These are phyloP conservation scores for Lepus townsendii DNA, from an alignment of 2,797 vertebrate genomes.

Conservation along the genomic window DNA sequence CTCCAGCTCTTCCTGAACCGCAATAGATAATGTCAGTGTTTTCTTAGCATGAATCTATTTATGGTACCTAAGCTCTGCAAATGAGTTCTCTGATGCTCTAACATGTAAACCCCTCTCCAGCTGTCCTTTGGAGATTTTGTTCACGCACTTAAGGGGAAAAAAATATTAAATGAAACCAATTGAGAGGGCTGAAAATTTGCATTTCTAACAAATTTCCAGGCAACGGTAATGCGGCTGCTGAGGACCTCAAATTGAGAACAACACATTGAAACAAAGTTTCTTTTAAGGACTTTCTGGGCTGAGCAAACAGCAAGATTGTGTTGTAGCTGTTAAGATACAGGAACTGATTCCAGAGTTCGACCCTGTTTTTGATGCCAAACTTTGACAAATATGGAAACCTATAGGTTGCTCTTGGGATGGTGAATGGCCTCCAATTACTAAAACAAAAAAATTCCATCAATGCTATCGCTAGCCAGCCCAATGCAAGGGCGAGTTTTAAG, in stretches of 20 bases:
- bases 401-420: not conserved
- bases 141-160: not conserved
- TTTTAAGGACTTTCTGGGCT: constrained; percentile 17
- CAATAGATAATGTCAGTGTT: constrained; percentile 44
- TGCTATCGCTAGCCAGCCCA: not conserved
- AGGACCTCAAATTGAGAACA: constrained; percentile 4
- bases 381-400: constrained; percentile 34
- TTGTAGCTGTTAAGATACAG: not conserved
- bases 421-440: constrained; percentile 1
- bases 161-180: not conserved
- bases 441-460: not conserved
- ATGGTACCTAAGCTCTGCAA: not conserved
- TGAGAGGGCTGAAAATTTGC: not conserved
- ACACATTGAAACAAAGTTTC: not conserved
- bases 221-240: fast-evolving
- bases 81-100: constrained; percentile 8
- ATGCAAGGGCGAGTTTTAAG: not conserved
- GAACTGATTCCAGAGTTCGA: not conserved
- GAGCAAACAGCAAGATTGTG: constrained; percentile 40
- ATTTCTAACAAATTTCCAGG: not conserved
- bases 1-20: constrained; percentile 58
- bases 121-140: constrained; percentile 25
- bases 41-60: constrained; percentile 45
- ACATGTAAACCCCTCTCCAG: not conserved
- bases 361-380: not conserved